Percentiles rank a stretch among this genome's conserved stretches.
Evolutionary conservation across 2,888 invertebrate genomes (phyloP).

Genomic region (Macropis europaea): DNA sequence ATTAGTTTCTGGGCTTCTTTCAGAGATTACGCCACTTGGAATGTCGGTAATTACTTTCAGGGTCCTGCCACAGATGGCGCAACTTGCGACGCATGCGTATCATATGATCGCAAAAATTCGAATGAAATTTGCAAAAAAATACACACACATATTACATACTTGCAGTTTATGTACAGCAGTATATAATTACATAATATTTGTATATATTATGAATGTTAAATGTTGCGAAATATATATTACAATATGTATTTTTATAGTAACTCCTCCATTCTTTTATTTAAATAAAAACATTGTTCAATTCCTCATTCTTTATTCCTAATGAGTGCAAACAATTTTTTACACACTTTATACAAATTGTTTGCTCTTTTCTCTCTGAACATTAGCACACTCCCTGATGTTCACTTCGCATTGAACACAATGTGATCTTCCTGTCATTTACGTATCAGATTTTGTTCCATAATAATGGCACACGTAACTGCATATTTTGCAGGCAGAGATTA

Average conservation of each 20-base stretch:
- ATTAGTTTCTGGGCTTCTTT: too few relatives aligned
- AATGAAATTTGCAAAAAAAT: slow-evolving; percentile 10
- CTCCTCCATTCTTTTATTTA: too few relatives aligned
- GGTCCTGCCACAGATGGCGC: too few relatives aligned
- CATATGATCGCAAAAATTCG: background rate
- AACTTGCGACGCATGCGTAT: slow-evolving; percentile 38
- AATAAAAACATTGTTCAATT: too few relatives aligned
- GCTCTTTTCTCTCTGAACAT: background rate
- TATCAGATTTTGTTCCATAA: background rate
- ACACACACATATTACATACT: background rate
- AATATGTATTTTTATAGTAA: too few relatives aligned
- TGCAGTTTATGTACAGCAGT: background rate
- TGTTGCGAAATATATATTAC: background rate
- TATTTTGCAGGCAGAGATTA: slow-evolving; percentile 66
- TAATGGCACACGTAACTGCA: slow-evolving; percentile 36
- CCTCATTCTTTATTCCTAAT: too few relatives aligned
- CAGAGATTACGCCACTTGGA: too few relatives aligned
- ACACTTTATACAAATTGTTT: slow-evolving; percentile 1
- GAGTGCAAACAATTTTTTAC: background rate
- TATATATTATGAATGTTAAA: background rate
- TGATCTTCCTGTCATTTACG: background rate
- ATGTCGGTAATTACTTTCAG: too few relatives aligned
- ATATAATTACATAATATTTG: background rate
- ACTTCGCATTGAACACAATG: slow-evolving; percentile 12
- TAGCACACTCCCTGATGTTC: slow-evolving; percentile 17